Evolutionary conservation across 1,140 invertebrate species (phyloP).

Genomic region (Globodera ellingtonae): DNA sequence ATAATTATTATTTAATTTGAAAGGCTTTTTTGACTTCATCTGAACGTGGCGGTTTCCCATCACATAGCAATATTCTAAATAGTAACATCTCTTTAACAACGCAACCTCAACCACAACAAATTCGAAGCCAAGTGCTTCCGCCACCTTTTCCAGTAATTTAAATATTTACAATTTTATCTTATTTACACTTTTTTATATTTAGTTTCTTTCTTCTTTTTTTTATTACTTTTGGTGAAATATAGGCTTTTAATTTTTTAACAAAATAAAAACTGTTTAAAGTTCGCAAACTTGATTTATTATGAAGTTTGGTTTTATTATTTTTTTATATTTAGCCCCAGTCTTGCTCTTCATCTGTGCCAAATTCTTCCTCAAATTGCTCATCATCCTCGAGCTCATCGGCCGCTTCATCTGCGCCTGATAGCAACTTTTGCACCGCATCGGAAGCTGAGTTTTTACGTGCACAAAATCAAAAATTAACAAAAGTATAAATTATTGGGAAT

Average conservation of each 20-base stretch:
- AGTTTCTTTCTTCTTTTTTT: too few relatives aligned
- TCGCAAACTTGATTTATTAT: too few relatives aligned
- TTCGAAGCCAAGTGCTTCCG: slow-evolving; percentile 17
- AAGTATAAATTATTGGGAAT: not conserved
- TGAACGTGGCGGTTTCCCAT: slow-evolving; percentile 15
- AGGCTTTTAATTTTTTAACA: not conserved
- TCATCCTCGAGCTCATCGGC: slow-evolving; percentile 20
- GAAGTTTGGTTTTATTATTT: not conserved
- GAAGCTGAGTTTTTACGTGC: slow-evolving; percentile 26
- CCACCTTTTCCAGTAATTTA: slow-evolving; percentile 14
- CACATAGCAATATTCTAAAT: not conserved
- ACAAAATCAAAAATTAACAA: slow-evolving; percentile 27
- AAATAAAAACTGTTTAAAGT: too few relatives aligned
- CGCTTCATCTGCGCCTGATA: not conserved
- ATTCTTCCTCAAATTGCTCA: slow-evolving; percentile 6
- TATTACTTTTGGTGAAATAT: not conserved
- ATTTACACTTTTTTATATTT: too few relatives aligned
- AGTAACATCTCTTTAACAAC: not conserved
- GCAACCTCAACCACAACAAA: not conserved
- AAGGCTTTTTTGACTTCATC: slow-evolving; percentile 19
- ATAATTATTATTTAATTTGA: too few relatives aligned
- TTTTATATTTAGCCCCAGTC: slow-evolving; percentile 6
- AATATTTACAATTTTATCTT: not conserved
- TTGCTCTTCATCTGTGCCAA: slow-evolving; percentile 1
- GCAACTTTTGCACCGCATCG: not conserved